These are phyloP conservation scores for Zaprionus vittiger DNA, from an alignment of 1,140 invertebrate genomes.

Conservation along the genomic window DNA sequence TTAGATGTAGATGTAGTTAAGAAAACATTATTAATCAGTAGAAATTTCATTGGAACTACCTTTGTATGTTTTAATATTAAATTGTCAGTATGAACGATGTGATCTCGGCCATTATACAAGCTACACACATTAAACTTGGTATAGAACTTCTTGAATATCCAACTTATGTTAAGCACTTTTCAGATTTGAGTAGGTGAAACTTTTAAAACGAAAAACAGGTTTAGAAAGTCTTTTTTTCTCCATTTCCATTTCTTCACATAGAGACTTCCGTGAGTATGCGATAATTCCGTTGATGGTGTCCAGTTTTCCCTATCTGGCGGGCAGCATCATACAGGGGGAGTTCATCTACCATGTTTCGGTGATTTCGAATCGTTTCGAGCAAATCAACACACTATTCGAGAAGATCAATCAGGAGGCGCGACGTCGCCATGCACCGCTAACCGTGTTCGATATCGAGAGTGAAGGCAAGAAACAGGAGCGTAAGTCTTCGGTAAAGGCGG, in stretches of 20 bases:
- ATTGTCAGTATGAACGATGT: not conserved
- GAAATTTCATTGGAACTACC: not conserved
- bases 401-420: slow-evolving; percentile 80
- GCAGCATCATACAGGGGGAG: slow-evolving; percentile 76
- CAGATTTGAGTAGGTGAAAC: not conserved
- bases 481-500: slow-evolving; percentile 35
- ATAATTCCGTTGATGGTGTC: slow-evolving; percentile 73
- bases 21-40: not conserved
- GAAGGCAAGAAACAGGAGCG: slow-evolving; percentile 64
- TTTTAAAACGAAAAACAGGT: not conserved
- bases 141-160: not conserved
- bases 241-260: slow-evolving; percentile 1
- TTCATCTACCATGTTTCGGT: slow-evolving; percentile 80
- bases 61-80: not conserved
- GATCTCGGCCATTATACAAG: not conserved
- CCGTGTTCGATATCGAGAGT: slow-evolving; percentile 76
- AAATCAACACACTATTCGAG: slow-evolving; percentile 74
- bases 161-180: not conserved
- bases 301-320: slow-evolving; percentile 76
- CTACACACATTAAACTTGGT: not conserved
- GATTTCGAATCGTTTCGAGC: slow-evolving; percentile 74
- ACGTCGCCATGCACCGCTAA: slow-evolving; percentile 64
- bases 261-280: slow-evolving; percentile 61
- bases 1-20: not conserved
- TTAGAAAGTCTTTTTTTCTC: not conserved